Conservation (phyloP, 2,797 vertebrate genomes). For the Arremon brunneinucha region DNA sequence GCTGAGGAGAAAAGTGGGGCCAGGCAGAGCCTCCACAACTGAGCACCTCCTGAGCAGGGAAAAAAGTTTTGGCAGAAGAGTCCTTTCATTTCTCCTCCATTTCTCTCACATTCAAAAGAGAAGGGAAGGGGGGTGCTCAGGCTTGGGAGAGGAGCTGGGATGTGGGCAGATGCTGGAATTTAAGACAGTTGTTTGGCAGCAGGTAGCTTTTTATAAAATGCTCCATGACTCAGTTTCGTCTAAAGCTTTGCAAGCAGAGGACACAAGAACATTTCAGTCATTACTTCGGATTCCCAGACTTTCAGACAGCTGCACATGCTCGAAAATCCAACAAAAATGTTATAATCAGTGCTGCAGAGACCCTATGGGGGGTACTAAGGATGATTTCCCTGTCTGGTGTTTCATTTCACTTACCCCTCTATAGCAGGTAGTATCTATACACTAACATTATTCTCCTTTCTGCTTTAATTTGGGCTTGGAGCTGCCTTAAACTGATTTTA, state of each 20-base stretch:
- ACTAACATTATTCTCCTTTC: constrained; percentile 35
- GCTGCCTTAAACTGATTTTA: constrained; percentile 54
- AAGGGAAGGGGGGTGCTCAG: background rate
- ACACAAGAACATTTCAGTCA: background rate
- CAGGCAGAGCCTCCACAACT: background rate
- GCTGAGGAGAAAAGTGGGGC: background rate
- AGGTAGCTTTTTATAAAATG: background rate
- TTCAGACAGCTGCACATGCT: background rate
- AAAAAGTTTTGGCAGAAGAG: background rate
- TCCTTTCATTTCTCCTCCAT: background rate
- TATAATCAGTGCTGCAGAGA: background rate
- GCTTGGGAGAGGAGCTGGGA: background rate
- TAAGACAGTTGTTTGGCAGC: background rate
- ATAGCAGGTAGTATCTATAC: background rate
- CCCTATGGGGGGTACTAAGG: background rate
- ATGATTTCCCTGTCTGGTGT: background rate
- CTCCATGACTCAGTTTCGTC: background rate
- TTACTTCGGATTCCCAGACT: background rate
- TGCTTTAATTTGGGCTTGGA: constrained; percentile 31
- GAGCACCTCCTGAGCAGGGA: background rate
- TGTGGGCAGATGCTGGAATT: background rate
- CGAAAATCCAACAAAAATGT: background rate
- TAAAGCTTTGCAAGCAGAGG: background rate
- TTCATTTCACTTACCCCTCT: constrained; percentile 13
- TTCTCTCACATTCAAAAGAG: background rate